phyloP scores from a whole-genome alignment of 2,113 vertebrate genomes.

The Gadus chalcogrammus region DNA sequence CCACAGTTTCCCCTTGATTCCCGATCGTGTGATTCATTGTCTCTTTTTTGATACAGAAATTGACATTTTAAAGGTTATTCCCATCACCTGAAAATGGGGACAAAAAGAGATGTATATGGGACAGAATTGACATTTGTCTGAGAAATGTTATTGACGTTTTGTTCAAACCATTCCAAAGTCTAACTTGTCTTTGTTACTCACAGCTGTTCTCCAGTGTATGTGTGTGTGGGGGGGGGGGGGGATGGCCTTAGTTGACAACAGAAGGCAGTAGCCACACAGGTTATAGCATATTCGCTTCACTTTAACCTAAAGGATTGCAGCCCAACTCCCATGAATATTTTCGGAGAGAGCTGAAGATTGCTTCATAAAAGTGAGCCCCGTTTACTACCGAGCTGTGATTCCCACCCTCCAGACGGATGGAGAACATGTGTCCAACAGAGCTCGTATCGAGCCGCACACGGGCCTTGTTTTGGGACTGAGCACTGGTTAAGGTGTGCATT shows the following conservation, averaged over 20 bases:
- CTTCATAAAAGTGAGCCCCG: slow-evolving; percentile 37
- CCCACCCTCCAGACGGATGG: slow-evolving; percentile 27
- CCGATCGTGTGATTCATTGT: too few relatives aligned
- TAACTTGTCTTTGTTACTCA: slow-evolving; percentile 36
- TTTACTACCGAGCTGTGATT: slow-evolving; percentile 49
- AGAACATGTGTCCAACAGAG: slow-evolving; percentile 34
- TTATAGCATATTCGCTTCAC: too few relatives aligned
- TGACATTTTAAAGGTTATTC: too few relatives aligned
- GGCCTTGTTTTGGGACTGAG: slow-evolving; percentile 43
- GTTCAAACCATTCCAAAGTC: slow-evolving; percentile 38
- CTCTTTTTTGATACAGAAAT: too few relatives aligned
- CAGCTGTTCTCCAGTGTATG: slow-evolving; percentile 36
- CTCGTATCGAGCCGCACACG: slow-evolving; percentile 34
- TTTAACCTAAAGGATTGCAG: background rate
- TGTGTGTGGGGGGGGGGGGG: background rate
- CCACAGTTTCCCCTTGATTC: too few relatives aligned
- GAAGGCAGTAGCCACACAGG: slow-evolving; percentile 24
- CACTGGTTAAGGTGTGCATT: slow-evolving; percentile 2
- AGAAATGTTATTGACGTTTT: slow-evolving; percentile 27
- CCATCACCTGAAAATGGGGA: too few relatives aligned
- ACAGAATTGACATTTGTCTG: slow-evolving; percentile 34
- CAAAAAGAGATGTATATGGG: background rate
- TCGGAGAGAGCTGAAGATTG: slow-evolving; percentile 34
- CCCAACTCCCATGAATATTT: slow-evolving; percentile 17
- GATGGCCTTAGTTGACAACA: slow-evolving; percentile 26